Base-by-base conservation (phyloP, 2,113 vertebrate species). In the Narcine bancroftii region DNA sequence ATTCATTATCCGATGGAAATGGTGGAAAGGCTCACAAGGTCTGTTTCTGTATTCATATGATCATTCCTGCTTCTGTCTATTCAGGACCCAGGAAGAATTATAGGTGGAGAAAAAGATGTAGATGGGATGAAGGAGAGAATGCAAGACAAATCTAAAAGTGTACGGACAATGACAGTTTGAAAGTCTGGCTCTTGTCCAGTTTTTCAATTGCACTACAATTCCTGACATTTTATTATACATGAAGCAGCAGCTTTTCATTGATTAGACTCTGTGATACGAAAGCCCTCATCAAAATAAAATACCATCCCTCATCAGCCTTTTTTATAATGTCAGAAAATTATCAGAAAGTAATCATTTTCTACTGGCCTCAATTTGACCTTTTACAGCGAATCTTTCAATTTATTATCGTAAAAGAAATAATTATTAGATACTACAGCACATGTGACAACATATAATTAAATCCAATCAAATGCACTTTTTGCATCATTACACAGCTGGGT, bases 381-480 rank as follows among this genome's bases (percentile, higher is more conserved):
- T 91, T 91, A 69, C 89, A 69, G 89, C 39, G 65, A 91, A 91
- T 91, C 89, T 91, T 91, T 91, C 89, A 91, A 91, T 91, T 91
- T 91, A 69, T 91, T 91, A 24, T 69, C 39, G 63, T 69, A 91
- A 91, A 91, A 91, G 89, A 91, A 91, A 71, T 71, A 91, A 91
- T 91, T 91, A 91, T 91, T 69, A 91, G 89, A 91, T 91, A 69
- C 89, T 69, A 47, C 89, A 69, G 89, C 60, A 69, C 71, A 91
- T 65, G 65, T 91, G 89, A 91, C 89, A 91, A 91, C 89, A 91
- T 91, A 26, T 91, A 91, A 91, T 91, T 91, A 91, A 91, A 91
- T 91, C 89, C 65, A 91, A 91, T 91, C 89, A 91, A 47, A 91
- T 91, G 89, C 89, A 91, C 89, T 91, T 91, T 87, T 91, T 91